Evolutionary conservation across 2,113 vertebrate genomes (phyloP), one percentile per base, ranked within the genome.

Genomic region (Pelecanus crispus): DNA sequence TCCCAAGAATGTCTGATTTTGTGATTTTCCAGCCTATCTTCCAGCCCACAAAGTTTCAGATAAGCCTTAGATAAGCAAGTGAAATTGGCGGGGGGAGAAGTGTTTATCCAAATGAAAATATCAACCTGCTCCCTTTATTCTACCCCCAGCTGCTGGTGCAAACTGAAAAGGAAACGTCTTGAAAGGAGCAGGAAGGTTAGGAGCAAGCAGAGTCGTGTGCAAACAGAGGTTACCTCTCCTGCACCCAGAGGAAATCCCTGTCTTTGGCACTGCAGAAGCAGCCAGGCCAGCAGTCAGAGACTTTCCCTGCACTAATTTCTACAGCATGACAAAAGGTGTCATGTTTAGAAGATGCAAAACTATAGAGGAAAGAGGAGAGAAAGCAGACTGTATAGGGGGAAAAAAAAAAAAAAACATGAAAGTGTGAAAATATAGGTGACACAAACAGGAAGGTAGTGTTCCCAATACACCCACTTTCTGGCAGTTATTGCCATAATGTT

Each of bases 41-140:
- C 62, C 70, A 81, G 88, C 24, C 63, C 19, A n/a, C 61, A 84
- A 84, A 65, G 22, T 50, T 70, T 89, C 77, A 88, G 86, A 94
- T 95, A 81, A 92, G 58, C 20, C 67, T 92, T 83, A 90, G 85
- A 71, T 86, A 81, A 96, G 68, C 28, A 93, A 79, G 86, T 50
- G 10, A 62, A 62, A 38, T 18, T 62, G 18, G 3, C 4, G 13
- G 0, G 3, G 4, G 13, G 0, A 13, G 2, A 13, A 4, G 9
- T 22, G 47, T 17, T 24, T 81, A 92, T 82, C 44, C 28, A 91
- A 94, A 85, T 2, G 32, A 77, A 82, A 91, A 61, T 68, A 83
- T 62, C 40, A 56, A 25, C 52, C 44, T 92, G 40, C 36, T 38
- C 28, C 28, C 17, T 81, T 83, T 74, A 63, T 44, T 93, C 68